phyloP scores from a whole-genome alignment of 2,113 vertebrate species.

The Falco punctatus region DNA sequence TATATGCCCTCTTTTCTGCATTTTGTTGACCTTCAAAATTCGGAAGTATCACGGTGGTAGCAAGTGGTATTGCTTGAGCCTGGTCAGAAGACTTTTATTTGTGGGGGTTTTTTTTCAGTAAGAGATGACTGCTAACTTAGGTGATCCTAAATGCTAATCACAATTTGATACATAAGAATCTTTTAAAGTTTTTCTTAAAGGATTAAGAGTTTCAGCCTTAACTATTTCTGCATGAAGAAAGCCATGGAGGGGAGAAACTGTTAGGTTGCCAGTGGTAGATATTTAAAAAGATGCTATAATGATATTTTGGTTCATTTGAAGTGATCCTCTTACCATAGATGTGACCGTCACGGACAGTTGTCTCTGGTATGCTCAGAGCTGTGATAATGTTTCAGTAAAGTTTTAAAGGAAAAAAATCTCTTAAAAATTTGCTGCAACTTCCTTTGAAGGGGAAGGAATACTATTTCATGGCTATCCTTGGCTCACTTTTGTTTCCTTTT shows the following conservation, averaged over 20 bases:
- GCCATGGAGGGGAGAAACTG: neutral
- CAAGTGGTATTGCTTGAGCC: neutral
- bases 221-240: neutral
- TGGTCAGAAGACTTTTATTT: neutral
- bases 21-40: neutral
- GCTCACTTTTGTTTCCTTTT: neutral
- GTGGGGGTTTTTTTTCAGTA: neutral
- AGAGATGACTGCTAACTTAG: neutral
- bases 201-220: neutral
- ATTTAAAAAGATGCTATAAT: neutral
- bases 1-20: neutral
- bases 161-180: neutral
- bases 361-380: neutral
- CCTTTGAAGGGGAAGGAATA: neutral
- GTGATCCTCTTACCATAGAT: neutral
- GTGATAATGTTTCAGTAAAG: neutral
- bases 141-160: neutral
- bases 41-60: neutral
- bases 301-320: neutral
- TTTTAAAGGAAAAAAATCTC: neutral
- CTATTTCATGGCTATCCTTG: neutral
- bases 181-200: neutral
- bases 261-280: neutral
- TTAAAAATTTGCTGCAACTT: neutral
- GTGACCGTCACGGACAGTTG: neutral